Conservation (phyloP, 1,140 invertebrate genomes). For the Radopholus similis region DNA sequence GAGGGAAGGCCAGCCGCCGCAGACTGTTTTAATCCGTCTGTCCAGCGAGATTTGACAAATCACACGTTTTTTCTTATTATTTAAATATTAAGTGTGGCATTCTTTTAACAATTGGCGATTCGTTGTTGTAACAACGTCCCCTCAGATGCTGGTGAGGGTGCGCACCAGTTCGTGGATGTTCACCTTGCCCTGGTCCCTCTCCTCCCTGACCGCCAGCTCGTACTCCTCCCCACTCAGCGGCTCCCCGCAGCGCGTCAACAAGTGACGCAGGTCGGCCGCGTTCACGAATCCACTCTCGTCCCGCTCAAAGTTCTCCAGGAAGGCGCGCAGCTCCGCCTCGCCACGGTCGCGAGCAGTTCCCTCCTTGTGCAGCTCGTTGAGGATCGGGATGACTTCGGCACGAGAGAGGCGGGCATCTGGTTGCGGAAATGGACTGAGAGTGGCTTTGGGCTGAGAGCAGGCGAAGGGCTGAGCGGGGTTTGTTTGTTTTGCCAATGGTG, state of each 20-base stretch:
- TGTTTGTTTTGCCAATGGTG: too few species aligned
- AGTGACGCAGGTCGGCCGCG: constrained; percentile 1
- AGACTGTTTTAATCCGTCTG: too few species aligned
- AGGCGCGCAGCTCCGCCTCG: constrained; percentile 6
- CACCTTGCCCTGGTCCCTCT: constrained; percentile 2
- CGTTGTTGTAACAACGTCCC: too few species aligned
- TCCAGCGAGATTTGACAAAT: too few species aligned
- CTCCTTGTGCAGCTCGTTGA: not conserved
- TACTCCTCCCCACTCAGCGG: constrained; percentile 9
- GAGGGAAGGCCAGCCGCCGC: too few species aligned
- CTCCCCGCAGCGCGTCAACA: constrained; percentile 12
- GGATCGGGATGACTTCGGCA: constrained; percentile 4
- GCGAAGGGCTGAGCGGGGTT: not conserved
- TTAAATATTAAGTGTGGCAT: too few species aligned
- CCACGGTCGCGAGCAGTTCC: not conserved
- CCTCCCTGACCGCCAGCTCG: constrained; percentile 1
- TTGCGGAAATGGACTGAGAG: not conserved
- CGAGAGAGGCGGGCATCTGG: not conserved
- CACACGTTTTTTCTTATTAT: too few species aligned
- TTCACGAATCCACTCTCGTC: constrained; percentile 7
- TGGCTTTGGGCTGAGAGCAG: not conserved
- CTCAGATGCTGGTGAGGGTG: not conserved
- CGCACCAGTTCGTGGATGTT: constrained; percentile 11
- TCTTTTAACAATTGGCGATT: too few species aligned
- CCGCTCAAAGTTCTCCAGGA: constrained; percentile 13